phyloP scores from a whole-genome alignment of 1,140 invertebrate genomes.

The Ips typographus region DNA sequence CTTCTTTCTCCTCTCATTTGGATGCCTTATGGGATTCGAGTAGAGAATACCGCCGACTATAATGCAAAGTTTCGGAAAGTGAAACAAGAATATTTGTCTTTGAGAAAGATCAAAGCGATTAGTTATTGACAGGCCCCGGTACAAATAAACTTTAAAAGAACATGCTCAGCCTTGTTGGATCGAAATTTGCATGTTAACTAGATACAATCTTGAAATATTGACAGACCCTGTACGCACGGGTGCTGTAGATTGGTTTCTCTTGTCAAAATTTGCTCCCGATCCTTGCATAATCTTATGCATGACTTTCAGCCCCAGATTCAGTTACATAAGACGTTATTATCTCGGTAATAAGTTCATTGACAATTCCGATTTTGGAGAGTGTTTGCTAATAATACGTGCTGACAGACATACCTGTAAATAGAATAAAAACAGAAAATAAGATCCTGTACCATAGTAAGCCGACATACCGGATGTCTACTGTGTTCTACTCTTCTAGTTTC shows the following conservation, averaged over 20 bases:
- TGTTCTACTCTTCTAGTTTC: no score
- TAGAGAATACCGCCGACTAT: constrained; percentile 18
- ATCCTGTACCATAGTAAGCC: no score
- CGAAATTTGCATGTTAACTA: constrained; percentile 52
- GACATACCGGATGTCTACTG: no score
- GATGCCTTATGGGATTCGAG: constrained; percentile 28
- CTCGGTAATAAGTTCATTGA: constrained; percentile 36
- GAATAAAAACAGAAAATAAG: no score
- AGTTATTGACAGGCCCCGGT: constrained; percentile 17
- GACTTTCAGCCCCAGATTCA: constrained; percentile 31
- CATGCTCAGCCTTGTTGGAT: constrained; percentile 36
- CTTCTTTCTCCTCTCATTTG: constrained; percentile 31
- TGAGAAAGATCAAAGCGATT: neutral
- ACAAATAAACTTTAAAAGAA: constrained; percentile 22
- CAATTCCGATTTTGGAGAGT: neutral
- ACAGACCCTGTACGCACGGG: constrained; percentile 37
- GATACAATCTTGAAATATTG: constrained; percentile 50
- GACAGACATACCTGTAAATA: no score
- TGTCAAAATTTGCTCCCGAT: constrained; percentile 34
- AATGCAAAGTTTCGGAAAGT: neutral
- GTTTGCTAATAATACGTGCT: no score
- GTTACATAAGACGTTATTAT: constrained; percentile 39
- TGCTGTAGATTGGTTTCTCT: constrained; percentile 24
- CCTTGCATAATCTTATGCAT: constrained; percentile 45
- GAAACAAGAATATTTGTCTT: no score